Conservation (phyloP, 2,113 vertebrate genomes). For the Puffinus mauretanicus region DNA sequence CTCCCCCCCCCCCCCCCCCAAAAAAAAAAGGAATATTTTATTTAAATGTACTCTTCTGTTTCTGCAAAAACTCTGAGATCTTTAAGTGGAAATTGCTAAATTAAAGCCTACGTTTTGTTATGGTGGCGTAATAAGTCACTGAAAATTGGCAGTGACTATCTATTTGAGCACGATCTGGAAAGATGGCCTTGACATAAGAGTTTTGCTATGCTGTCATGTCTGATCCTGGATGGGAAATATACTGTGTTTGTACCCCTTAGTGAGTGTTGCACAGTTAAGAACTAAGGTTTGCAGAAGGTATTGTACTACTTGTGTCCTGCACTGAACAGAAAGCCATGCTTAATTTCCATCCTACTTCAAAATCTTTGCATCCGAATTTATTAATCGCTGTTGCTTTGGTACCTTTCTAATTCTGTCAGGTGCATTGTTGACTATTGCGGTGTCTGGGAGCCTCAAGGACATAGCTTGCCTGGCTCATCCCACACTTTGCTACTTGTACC, state of each 20-base stretch:
- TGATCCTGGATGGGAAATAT: not conserved
- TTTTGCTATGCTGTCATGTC: not conserved
- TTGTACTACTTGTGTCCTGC: not conserved
- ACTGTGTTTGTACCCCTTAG: not conserved
- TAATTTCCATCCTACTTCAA: not conserved
- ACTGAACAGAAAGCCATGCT: not conserved
- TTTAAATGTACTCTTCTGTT: not conserved
- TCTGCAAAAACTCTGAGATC: not conserved
- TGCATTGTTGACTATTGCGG: not conserved
- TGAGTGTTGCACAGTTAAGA: not conserved
- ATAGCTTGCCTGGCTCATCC: not conserved
- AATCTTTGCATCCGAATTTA: not conserved
- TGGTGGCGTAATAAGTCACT: not conserved
- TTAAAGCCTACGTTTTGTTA: not conserved
- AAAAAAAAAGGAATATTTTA: not conserved
- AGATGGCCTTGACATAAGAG: not conserved
- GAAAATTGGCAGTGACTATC: not conserved
- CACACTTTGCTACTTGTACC: not conserved
- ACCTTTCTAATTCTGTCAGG: not conserved
- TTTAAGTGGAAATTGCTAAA: not conserved
- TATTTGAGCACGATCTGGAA: not conserved
- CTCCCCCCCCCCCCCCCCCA: fast-evolving
- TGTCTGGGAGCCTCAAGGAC: not conserved
- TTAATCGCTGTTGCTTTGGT: not conserved
- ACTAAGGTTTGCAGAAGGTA: not conserved